Evolutionary conservation across 2,888 invertebrate genomes (phyloP).

Genomic region (Lathronympha strigana): DNA sequence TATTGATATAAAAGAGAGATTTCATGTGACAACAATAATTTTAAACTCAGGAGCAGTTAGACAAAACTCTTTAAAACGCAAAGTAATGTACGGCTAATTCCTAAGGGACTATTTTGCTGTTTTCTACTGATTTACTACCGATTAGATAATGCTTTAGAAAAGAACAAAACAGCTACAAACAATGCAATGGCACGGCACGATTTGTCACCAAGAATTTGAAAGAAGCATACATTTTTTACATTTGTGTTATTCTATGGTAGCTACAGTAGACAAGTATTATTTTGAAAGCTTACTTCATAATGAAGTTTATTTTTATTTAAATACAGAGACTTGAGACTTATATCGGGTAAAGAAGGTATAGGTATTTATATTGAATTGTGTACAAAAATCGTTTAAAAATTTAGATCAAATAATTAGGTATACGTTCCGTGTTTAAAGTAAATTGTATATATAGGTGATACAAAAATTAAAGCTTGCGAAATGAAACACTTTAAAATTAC

Average conservation of each 20-base stretch:
- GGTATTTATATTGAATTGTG: no score
- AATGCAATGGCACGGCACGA: conserved; percentile 21
- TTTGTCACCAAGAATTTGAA: conserved; percentile 36
- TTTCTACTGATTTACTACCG: conserved; percentile 33
- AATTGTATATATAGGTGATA: no score
- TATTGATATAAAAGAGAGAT: conserved; percentile 5
- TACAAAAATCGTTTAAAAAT: no score
- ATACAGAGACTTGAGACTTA: no score
- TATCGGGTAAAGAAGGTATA: no score
- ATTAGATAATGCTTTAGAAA: conserved; percentile 30
- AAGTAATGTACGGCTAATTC: conserved; percentile 24
- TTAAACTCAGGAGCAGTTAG: conserved; percentile 19
- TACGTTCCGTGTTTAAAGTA: no score
- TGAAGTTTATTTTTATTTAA: no score
- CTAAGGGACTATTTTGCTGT: conserved; percentile 25
- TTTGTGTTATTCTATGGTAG: conserved; percentile 1
- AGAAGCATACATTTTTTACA: conserved; percentile 21
- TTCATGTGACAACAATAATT: background rate
- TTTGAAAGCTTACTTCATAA: background rate
- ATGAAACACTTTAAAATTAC: no score
- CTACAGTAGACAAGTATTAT: conserved; percentile 18
- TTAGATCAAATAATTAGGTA: no score
- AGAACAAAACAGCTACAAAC: conserved; percentile 29
- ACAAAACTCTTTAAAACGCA: conserved; percentile 17
- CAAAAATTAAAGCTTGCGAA: no score